phyloP scores from a whole-genome alignment of 2,888 invertebrate genomes.

The Phragmatobia fuliginosa region DNA sequence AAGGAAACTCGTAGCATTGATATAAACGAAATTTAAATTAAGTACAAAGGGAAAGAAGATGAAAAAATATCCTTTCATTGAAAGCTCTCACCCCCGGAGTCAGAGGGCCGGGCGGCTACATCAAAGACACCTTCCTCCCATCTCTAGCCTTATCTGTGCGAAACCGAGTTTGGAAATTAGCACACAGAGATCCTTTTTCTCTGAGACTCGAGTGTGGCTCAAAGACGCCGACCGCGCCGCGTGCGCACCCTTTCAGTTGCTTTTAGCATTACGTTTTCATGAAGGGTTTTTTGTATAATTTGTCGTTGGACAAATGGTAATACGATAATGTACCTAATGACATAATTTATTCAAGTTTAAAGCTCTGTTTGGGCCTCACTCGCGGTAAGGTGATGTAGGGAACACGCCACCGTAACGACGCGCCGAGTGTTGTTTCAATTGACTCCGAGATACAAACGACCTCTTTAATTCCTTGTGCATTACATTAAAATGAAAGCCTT shows the following conservation, averaged over 20 bases:
- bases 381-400: constrained; percentile 54
- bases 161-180: constrained; percentile 85
- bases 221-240: constrained; percentile 64
- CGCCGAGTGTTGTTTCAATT: constrained; percentile 56
- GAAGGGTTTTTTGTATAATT: constrained; percentile 74
- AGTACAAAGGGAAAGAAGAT: constrained; percentile 86
- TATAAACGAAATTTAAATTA: constrained; percentile 88
- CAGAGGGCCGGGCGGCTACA: constrained; percentile 84
- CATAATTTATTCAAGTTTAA: constrained; percentile 75
- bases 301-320: constrained; percentile 64
- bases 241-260: constrained; percentile 79
- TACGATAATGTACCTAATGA: constrained; percentile 78
- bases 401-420: constrained; percentile 48
- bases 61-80: constrained; percentile 87
- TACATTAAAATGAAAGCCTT: constrained; percentile 8
- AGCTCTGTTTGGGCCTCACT: constrained; percentile 61
- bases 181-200: constrained; percentile 74
- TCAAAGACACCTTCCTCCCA: constrained; percentile 84
- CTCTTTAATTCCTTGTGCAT: constrained; percentile 15
- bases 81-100: constrained; percentile 85
- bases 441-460: constrained; percentile 16
- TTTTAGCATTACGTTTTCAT: constrained; percentile 80
- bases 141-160: constrained; percentile 83
- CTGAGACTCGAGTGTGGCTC: constrained; percentile 54
- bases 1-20: constrained; percentile 86